These are phyloP conservation scores for Vanacampus margaritifer DNA, from an alignment of 2,113 vertebrate species.

Conservation along the genomic window DNA sequence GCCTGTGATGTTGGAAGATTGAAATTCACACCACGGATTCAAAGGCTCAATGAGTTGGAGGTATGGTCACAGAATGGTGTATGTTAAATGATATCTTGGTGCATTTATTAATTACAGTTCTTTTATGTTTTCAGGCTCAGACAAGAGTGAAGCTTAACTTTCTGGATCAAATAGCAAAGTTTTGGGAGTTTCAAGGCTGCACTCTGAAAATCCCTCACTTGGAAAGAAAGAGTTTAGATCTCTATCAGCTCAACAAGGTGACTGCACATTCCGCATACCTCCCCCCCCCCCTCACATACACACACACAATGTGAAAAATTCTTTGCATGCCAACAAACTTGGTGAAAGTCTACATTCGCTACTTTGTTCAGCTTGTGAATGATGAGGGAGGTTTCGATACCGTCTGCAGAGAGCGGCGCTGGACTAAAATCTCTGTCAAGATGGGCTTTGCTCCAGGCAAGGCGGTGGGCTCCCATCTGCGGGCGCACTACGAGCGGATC, in stretches of 20 bases:
- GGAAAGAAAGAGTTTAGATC: slow-evolving; percentile 93
- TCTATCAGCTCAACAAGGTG: slow-evolving; percentile 94
- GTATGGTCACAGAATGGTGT: slow-evolving; percentile 61
- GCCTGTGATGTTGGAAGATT: slow-evolving; percentile 96
- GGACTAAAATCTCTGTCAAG: slow-evolving; percentile 92
- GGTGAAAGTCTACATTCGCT: slow-evolving; percentile 4
- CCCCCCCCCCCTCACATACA: background rate
- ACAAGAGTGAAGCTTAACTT: slow-evolving; percentile 98
- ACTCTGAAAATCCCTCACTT: slow-evolving; percentile 96
- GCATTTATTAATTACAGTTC: slow-evolving; percentile 6
- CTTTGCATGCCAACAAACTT: background rate
- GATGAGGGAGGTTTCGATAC: slow-evolving; percentile 94
- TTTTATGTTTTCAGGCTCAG: slow-evolving; percentile 79
- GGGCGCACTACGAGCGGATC: slow-evolving; percentile 92
- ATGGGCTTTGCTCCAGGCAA: slow-evolving; percentile 97
- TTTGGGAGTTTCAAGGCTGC: slow-evolving; percentile 97
- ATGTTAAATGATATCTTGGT: background rate
- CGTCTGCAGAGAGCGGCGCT: slow-evolving; percentile 92
- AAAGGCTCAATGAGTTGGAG: slow-evolving; percentile 98
- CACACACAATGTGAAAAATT: background rate
- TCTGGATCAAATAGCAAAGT: slow-evolving; percentile 97
- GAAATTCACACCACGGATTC: slow-evolving; percentile 94
- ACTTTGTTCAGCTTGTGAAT: slow-evolving; percentile 82
- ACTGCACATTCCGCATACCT: background rate
- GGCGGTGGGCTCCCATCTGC: slow-evolving; percentile 91